A percentile compares a stretch with the other conserved stretches of the same genome.
These are phyloP conservation scores for Limosa lapponica DNA, from an alignment of 2,797 vertebrate species.

Conservation along the genomic window DNA sequence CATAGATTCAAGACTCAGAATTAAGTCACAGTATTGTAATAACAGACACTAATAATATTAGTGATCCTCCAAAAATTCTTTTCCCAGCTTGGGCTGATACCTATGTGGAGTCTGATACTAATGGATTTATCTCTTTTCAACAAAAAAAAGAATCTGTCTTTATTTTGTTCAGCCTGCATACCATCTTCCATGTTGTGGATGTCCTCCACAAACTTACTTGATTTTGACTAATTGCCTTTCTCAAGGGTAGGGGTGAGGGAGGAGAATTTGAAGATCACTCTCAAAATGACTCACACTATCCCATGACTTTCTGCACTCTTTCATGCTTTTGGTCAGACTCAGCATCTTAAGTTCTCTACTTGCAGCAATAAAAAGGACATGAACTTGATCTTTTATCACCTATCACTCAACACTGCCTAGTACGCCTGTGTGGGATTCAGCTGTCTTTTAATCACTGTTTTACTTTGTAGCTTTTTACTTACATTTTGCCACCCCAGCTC, in stretches of 20 bases:
- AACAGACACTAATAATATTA: not conserved
- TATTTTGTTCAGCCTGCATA: not conserved
- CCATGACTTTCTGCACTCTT: not conserved
- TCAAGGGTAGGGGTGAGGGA: not conserved
- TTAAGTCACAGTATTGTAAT: not conserved
- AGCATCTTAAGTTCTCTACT: not conserved
- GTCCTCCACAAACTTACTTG: not conserved
- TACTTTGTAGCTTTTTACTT: conserved; percentile 3
- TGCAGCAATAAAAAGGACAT: not conserved
- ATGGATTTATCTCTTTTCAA: not conserved
- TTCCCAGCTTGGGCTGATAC: not conserved
- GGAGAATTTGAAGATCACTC: not conserved
- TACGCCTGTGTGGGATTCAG: not conserved
- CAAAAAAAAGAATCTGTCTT: not conserved
- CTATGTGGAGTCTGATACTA: not conserved
- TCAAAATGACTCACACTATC: not conserved
- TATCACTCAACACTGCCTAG: conserved; percentile 49
- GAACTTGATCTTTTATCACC: not conserved
- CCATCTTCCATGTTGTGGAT: not conserved
- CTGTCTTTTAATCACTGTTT: conserved; percentile 21
- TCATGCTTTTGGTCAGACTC: not conserved
- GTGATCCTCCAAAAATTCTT: not conserved
- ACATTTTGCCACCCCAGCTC: not conserved
- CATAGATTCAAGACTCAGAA: not conserved
- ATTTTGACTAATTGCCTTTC: conserved; percentile 1